Evolutionary conservation across 2,888 invertebrate genomes (phyloP).

Genomic region (Crepidodera aurea): DNA sequence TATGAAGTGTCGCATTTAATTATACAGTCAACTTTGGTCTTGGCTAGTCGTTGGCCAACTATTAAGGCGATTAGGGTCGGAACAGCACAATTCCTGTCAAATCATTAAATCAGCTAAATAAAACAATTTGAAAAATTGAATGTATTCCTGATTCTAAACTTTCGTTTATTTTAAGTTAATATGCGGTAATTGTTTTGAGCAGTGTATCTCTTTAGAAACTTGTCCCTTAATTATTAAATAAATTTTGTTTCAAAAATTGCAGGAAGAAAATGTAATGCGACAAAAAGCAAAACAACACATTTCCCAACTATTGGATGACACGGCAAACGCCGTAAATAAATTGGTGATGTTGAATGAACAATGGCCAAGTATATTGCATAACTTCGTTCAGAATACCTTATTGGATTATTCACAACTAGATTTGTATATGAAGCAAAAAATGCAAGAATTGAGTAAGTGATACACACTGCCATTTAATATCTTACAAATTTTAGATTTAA

Average conservation of each 20-base stretch:
- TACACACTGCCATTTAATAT: slow-evolving; percentile 28
- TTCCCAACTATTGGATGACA: slow-evolving; percentile 74
- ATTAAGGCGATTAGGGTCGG: no score
- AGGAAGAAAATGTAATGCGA: slow-evolving; percentile 78
- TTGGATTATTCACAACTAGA: slow-evolving; percentile 84
- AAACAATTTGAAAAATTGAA: no score
- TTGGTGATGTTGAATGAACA: slow-evolving; percentile 76
- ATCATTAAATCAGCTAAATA: no score
- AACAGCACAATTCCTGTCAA: no score
- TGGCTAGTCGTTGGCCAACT: no score
- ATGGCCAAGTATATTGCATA: slow-evolving; percentile 80
- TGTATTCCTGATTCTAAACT: no score
- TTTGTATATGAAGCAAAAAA: slow-evolving; percentile 76
- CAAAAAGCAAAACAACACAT: slow-evolving; percentile 79
- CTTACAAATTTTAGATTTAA: slow-evolving; percentile 10
- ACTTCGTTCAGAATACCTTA: slow-evolving; percentile 80
- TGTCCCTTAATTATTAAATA: neutral
- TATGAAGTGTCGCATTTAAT: no score
- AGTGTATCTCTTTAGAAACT: no score
- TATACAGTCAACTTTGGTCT: no score
- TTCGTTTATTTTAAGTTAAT: no score
- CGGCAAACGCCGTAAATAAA: slow-evolving; percentile 80
- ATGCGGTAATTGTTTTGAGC: no score
- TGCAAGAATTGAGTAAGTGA: slow-evolving; percentile 61
- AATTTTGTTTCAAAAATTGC: no score